Conservation (phyloP, 2,888 invertebrate genomes). For the Scaptomyza reducta region DNA sequence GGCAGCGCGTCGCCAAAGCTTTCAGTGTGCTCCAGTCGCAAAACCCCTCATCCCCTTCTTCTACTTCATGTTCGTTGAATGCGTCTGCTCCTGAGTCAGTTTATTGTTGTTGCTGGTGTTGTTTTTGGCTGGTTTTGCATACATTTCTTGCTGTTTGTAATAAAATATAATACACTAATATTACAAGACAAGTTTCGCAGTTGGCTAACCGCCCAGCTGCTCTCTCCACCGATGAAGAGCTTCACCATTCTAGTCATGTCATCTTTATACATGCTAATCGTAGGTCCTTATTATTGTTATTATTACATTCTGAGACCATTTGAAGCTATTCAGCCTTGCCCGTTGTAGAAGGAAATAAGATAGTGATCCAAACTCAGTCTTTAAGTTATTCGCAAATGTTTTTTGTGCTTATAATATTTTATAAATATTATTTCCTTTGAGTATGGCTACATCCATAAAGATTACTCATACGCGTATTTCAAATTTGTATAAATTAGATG, state of each 20-base stretch:
- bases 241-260: not conserved
- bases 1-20: slow-evolving; percentile 77
- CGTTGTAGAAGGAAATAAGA: too few relatives aligned
- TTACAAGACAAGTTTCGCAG: slow-evolving; percentile 47
- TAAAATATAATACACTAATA: slow-evolving; percentile 75
- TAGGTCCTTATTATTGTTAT: not conserved
- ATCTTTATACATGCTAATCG: not conserved
- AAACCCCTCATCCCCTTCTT: slow-evolving; percentile 3
- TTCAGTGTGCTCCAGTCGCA: slow-evolving; percentile 51
- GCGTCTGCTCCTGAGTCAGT: slow-evolving; percentile 31
- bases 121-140: slow-evolving; percentile 57
- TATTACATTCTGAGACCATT: not conserved
- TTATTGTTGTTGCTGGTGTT: slow-evolving; percentile 43
- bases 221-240: not conserved
- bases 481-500: too few relatives aligned
- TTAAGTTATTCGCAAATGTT: too few relatives aligned
- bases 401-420: too few relatives aligned
- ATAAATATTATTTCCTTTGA: too few relatives aligned
- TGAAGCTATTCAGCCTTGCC: too few relatives aligned
- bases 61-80: not conserved
- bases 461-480: not conserved
- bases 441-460: not conserved
- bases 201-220: slow-evolving; percentile 32
- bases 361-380: too few relatives aligned
- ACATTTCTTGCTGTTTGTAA: slow-evolving; percentile 66